Evolutionary conservation across 2,113 vertebrate genomes (phyloP).

Genomic region (Ptilonorhynchus violaceus): DNA sequence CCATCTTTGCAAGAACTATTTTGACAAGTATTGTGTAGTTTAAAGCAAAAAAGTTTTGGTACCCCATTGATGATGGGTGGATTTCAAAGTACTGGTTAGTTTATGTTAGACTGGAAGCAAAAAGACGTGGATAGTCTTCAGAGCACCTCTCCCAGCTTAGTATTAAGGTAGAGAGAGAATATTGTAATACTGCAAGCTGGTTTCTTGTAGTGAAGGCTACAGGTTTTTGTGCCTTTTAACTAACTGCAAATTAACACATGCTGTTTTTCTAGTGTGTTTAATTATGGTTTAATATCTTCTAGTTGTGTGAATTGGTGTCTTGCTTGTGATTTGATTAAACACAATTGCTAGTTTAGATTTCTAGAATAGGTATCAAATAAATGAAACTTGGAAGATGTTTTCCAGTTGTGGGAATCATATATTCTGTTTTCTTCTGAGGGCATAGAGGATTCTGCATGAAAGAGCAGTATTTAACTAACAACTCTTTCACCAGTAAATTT

Average conservation of each 20-base stretch:
- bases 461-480: background rate
- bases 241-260: background rate
- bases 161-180: background rate
- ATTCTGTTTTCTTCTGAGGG: background rate
- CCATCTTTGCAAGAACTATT: background rate
- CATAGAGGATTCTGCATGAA: background rate
- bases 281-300: background rate
- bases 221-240: background rate
- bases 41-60: background rate
- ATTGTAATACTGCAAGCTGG: background rate
- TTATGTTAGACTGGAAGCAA: background rate
- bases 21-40: background rate
- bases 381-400: background rate
- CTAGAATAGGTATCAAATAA: background rate
- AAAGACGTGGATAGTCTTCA: background rate
- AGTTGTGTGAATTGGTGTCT: background rate
- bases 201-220: background rate
- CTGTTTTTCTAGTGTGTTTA: background rate
- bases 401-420: background rate
- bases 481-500: background rate
- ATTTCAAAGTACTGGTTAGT: background rate
- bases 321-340: background rate
- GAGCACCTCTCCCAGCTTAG: background rate
- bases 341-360: background rate
- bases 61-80: background rate